phyloP scores from a whole-genome alignment of 2,797 vertebrate genomes.

The Galago senegalensis region DNA sequence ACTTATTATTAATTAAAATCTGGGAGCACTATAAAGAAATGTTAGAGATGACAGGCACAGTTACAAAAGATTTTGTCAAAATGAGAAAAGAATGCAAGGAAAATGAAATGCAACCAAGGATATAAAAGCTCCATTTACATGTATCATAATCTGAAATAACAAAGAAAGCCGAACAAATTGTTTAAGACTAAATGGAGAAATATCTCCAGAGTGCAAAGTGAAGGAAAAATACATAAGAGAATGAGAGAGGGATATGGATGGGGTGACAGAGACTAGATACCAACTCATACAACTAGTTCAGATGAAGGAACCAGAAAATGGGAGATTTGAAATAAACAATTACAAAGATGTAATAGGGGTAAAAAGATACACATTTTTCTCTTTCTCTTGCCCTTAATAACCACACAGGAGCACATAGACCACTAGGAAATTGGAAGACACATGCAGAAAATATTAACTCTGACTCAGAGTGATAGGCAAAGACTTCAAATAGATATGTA shows the following conservation, averaged over 20 bases:
- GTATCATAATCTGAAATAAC: background rate
- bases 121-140: slow-evolving; percentile 25
- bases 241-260: background rate
- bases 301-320: background rate
- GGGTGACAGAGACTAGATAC: background rate
- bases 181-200: background rate
- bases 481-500: background rate
- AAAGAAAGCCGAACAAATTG: slow-evolving; percentile 1
- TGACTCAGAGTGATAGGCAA: background rate
- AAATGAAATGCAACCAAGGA: background rate
- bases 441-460: background rate
- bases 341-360: background rate
- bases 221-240: background rate
- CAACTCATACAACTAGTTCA: background rate
- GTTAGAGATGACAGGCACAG: background rate
- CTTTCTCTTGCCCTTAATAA: background rate
- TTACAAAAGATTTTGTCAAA: slow-evolving; percentile 38
- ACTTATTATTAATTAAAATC: slow-evolving; percentile 24
- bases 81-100: background rate
- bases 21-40: background rate
- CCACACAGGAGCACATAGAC: background rate
- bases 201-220: background rate
- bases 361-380: background rate
- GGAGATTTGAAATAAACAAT: slow-evolving; percentile 21
- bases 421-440: background rate